Evolutionary conservation across 2,113 vertebrate species (phyloP).

Genomic region (Dromas ardeola): DNA sequence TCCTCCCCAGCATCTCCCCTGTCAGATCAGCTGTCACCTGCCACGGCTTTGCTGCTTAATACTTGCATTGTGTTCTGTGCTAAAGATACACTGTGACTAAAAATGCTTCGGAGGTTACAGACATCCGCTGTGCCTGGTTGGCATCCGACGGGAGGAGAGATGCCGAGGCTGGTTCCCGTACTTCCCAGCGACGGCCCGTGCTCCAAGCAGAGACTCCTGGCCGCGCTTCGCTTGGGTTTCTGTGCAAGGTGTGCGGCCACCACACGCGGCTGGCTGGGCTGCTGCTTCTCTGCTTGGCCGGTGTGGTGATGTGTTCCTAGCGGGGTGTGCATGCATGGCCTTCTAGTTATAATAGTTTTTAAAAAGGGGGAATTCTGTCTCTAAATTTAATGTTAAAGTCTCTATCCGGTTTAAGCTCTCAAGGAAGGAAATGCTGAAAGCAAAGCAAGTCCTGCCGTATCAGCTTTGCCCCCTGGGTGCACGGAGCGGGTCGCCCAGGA

Average conservation of each 20-base stretch:
- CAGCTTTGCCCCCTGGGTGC: neutral
- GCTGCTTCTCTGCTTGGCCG: neutral
- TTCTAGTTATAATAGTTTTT: neutral
- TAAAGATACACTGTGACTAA: neutral
- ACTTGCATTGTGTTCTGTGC: neutral
- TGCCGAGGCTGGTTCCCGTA: neutral
- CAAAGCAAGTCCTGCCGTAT: neutral
- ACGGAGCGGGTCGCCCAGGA: neutral
- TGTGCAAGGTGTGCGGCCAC: neutral
- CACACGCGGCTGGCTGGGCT: fast-evolving
- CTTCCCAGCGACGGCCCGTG: fast-evolving
- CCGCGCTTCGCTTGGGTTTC: fast-evolving
- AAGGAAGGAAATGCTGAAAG: neutral
- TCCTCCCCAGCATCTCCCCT: neutral
- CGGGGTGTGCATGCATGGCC: fast-evolving
- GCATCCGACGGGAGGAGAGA: neutral
- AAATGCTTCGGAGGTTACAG: neutral
- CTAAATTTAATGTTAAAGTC: neutral
- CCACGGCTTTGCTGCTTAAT: neutral
- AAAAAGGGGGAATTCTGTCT: neutral
- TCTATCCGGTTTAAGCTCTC: neutral
- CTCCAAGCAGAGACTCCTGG: neutral
- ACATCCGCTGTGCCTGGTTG: fast-evolving
- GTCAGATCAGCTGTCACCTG: neutral
- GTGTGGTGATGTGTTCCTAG: fast-evolving